A percentile compares a stretch with the other conserved stretches of the same genome.
Evolutionary conservation across 2,888 invertebrate species (phyloP).

Genomic region (Andrena flavipes): DNA sequence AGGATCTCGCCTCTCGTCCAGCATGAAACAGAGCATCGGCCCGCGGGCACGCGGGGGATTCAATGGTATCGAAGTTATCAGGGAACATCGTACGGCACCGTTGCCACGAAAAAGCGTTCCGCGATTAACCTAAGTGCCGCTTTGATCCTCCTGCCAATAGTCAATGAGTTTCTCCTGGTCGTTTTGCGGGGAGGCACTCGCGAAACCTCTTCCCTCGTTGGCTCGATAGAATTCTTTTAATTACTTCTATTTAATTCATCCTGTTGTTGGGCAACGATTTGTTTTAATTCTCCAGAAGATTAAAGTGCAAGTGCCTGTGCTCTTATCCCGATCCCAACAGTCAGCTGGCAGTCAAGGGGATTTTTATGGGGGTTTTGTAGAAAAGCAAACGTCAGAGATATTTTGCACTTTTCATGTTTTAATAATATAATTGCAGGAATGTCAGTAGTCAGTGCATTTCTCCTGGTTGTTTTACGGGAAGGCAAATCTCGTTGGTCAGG

Average conservation of each 20-base stretch:
- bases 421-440: too few relatives aligned
- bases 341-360: too few relatives aligned
- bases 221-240: neutral
- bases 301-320: neutral
- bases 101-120: constrained; percentile 67
- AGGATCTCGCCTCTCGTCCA: constrained; percentile 31
- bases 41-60: constrained; percentile 45
- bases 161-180: constrained; percentile 9
- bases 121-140: constrained; percentile 64
- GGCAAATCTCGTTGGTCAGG: too few relatives aligned
- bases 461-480: too few relatives aligned
- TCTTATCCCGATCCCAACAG: neutral
- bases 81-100: constrained; percentile 57
- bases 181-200: constrained; percentile 4
- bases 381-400: too few relatives aligned
- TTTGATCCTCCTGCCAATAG: constrained; percentile 42
- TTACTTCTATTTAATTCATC: neutral
- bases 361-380: too few relatives aligned
- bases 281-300: neutral
- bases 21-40: constrained; percentile 57
- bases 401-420: too few relatives aligned
- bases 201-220: constrained; percentile 10
- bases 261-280: neutral
- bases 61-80: constrained; percentile 63
- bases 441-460: too few relatives aligned